Evolutionary conservation across 64 coral and sea anemone genomes (phyloP).

Genomic region (Montipora capricornis): DNA sequence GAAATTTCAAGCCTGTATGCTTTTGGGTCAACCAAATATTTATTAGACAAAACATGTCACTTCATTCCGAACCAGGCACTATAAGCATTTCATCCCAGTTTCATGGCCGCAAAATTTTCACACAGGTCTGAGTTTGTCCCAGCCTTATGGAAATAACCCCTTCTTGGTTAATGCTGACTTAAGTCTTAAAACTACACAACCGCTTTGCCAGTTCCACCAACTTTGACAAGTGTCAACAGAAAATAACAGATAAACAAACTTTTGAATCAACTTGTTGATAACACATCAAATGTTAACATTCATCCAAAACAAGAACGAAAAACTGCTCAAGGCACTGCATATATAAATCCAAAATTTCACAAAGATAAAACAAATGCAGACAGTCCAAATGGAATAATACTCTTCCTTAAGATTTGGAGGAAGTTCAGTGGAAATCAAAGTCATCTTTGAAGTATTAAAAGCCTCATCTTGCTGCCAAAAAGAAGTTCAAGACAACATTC

Average conservation of each 20-base stretch:
- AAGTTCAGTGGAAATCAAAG: neutral
- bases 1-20: too few relatives aligned
- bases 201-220: neutral
- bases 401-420: neutral
- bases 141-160: too few relatives aligned
- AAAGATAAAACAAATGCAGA: neutral
- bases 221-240: neutral
- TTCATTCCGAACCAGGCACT: too few relatives aligned
- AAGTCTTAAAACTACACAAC: too few relatives aligned
- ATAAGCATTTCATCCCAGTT: too few relatives aligned
- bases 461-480: neutral
- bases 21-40: too few relatives aligned
- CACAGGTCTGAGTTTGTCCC: too few relatives aligned
- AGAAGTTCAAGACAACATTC: neutral
- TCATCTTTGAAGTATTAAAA: neutral
- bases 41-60: too few relatives aligned
- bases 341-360: neutral
- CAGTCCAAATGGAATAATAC: too few relatives aligned
- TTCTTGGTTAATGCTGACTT: too few relatives aligned
- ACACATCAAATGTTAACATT: neutral
- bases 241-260: conserved; percentile 8
- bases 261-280: neutral
- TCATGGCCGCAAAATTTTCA: too few relatives aligned
- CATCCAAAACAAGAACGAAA: neutral
- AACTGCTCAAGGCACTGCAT: neutral